phyloP scores from a whole-genome alignment of 1,140 invertebrate genomes.

The Lithobius niger region DNA sequence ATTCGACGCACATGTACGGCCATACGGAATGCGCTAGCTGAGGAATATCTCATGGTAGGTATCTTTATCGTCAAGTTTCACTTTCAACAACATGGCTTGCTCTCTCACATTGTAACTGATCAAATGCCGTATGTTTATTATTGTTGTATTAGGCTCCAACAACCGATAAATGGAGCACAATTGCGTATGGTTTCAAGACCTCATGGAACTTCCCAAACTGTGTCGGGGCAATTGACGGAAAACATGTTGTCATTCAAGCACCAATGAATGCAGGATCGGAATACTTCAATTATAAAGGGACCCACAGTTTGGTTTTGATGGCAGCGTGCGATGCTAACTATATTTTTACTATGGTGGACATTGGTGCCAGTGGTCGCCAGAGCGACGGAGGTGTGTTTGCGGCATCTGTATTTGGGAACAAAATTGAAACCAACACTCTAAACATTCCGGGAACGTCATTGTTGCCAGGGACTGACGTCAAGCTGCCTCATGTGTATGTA shows the following conservation, averaged over 20 bases:
- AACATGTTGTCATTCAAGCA: neutral
- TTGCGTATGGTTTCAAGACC: constrained; percentile 3
- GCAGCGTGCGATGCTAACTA: constrained; percentile 19
- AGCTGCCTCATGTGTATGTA: neutral
- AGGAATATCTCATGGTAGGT: too few species aligned
- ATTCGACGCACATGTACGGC: too few species aligned
- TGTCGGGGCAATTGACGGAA: neutral
- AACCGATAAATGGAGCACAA: too few species aligned
- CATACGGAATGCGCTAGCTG: too few species aligned
- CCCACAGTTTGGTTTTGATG: constrained; percentile 13
- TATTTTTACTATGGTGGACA: constrained; percentile 18
- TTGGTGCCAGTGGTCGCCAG: constrained; percentile 19
- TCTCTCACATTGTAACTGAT: too few species aligned
- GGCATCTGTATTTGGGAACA: neutral
- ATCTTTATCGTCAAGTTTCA: too few species aligned
- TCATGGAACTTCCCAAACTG: neutral
- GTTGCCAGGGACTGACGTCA: neutral
- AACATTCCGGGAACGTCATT: neutral
- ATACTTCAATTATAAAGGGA: constrained; percentile 10
- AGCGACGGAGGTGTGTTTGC: constrained; percentile 15
- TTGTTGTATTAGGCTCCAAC: too few species aligned
- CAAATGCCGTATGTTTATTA: too few species aligned
- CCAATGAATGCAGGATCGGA: neutral
- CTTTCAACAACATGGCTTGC: too few species aligned
- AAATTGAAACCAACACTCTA: too few species aligned